These are phyloP conservation scores for Chaunax sp. DNA, from an alignment of 2,797 vertebrate genomes.

Conservation along the genomic window DNA sequence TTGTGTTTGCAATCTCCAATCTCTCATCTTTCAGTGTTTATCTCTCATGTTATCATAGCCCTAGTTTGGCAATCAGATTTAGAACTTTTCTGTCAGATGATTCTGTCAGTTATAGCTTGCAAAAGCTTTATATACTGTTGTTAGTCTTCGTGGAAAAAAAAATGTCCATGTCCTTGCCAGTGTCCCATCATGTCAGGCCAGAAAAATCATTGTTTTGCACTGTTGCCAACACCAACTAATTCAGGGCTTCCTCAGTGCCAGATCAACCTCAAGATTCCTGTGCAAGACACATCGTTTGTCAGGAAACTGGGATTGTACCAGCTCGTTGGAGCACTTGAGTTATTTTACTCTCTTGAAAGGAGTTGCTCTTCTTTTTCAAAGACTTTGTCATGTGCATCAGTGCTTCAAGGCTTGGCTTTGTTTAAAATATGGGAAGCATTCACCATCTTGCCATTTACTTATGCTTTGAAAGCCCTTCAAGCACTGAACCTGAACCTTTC, in stretches of 20 bases:
- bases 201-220: constrained; percentile 10
- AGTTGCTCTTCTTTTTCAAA: constrained; percentile 53
- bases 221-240: constrained; percentile 14
- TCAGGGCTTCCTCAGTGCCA: constrained; percentile 23
- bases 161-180: constrained; percentile 4
- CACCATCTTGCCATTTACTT: constrained; percentile 35
- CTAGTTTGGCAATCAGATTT: not conserved
- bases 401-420: constrained; percentile 60
- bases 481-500: constrained; percentile 48
- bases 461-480: constrained; percentile 50
- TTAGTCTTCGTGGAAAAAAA: not conserved
- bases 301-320: constrained; percentile 66
- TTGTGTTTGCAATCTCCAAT: not conserved
- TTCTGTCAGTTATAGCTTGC: not conserved
- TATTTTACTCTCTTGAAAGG: constrained; percentile 52
- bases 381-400: constrained; percentile 51
- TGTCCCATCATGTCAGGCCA: constrained; percentile 8
- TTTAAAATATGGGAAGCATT: constrained; percentile 56
- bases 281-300: constrained; percentile 63
- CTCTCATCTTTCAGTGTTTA: not conserved
- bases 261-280: constrained; percentile 55
- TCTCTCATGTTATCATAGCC: not conserved
- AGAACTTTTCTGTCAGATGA: not conserved
- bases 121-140: not conserved
- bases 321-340: constrained; percentile 47